Evolutionary conservation across 2,113 vertebrate genomes (phyloP), one percentile per base, ranked within the genome.

Genomic region (Pandion haliaetus): DNA sequence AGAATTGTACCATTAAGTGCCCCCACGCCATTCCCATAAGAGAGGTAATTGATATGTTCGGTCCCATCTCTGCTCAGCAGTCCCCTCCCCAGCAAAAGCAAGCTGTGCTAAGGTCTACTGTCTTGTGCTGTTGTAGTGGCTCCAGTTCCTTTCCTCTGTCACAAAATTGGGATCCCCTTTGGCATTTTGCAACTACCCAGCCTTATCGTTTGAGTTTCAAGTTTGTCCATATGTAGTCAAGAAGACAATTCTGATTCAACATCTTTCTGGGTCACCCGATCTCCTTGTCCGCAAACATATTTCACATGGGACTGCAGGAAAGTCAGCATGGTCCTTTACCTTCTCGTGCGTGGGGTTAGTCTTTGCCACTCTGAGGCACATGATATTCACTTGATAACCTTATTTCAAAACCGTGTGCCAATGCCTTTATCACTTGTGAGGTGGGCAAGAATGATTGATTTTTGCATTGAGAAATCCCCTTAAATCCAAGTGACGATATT

Each of bases 401-500:
- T 71, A 59, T 89, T 69, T 71, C 42, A 44, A 67, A 94, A 25
- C 18, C 1, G 0, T 0, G 2, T 23, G 26, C 9, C 63, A 63
- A 26, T 31, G 29, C 5, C 5, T 79, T 89, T 83, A 31, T 14
- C 12, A 8, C 14, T 72, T 62, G 15, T 45, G 52, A 71, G 15
- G 34, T 11, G n/a, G 31, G 6, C 2, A 7, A 82, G 49, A 82
- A 8, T 9, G 26, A 44, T 1, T 31, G 34, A 31, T 54, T 78
- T 62, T 65, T 3, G 0, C 57, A 45, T 0, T 45, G n/a, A 58
- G 29, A 62, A 71, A 62, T 21, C 16, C 62, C 18, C 0, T 1
- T 45, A 59, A 31, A 5, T 25, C 25, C 28, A 76, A 18, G 65
- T 15, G 52, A 71, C 78, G 32, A 5, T 26, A 11, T 54, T 42